Percentiles rank a stretch among this genome's conserved stretches.
These are phyloP conservation scores for Sphinx pinastri DNA, from an alignment of 2,888 invertebrate genomes.

Conservation along the genomic window DNA sequence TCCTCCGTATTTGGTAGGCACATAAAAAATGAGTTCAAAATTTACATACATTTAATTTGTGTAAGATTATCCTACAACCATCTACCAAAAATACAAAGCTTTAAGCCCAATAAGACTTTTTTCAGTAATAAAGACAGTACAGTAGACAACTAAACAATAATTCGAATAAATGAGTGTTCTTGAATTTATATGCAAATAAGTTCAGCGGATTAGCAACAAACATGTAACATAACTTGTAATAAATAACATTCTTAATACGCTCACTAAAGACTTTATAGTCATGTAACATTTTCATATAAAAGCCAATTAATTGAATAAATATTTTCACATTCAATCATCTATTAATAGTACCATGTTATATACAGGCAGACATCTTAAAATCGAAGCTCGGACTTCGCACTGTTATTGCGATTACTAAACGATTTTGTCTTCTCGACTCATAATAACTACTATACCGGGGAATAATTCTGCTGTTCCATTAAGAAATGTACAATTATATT, in stretches of 20 bases:
- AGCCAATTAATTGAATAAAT: neutral
- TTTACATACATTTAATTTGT: too few relatives aligned
- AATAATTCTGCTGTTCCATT: neutral
- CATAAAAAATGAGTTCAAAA: too few relatives aligned
- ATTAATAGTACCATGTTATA: neutral
- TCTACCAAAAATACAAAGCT: too few relatives aligned
- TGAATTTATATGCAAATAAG: constrained; percentile 6
- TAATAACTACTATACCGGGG: neutral
- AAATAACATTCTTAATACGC: constrained; percentile 6
- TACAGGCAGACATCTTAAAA: too few relatives aligned
- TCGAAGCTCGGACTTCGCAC: too few relatives aligned
- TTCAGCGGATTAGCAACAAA: neutral
- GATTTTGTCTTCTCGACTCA: neutral
- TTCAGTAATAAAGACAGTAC: too few relatives aligned
- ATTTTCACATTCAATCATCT: neutral
- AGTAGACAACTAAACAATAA: neutral
- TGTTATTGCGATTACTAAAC: neutral
- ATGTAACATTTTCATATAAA: neutral
- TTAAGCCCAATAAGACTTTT: too few relatives aligned
- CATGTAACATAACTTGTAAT: neutral
- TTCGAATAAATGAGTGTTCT: neutral
- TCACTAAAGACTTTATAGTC: constrained; percentile 5
- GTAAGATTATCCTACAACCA: too few relatives aligned
- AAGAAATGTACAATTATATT: neutral
- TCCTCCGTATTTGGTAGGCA: too few relatives aligned